Base-by-base conservation (phyloP, 2,888 invertebrate species). In the Acrocera orbiculus region DNA sequence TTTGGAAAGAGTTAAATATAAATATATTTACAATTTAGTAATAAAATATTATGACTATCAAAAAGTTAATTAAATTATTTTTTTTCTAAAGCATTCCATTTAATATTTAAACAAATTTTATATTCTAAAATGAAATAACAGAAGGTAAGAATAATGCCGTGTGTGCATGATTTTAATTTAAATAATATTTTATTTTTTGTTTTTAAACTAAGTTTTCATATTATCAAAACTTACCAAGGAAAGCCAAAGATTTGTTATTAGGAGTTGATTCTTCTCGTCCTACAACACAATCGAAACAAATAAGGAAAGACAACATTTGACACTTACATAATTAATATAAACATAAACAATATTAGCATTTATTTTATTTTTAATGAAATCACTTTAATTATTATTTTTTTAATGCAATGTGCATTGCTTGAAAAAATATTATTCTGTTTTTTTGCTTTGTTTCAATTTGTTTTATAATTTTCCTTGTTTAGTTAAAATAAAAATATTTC, bases 241-340 rank as follows among this genome's bases (percentile, higher is more conserved):
- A 73, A 83, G 80, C 85, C 85, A 86, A 70, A 83, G 80, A 76
- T 85, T 85, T 71, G 83, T 78, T 70, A 83, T 81, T 71, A 86
- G 77, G 71, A 83, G 79, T 76, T 85, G 85, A 73, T 85, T 85
- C 77, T 85, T 85, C 78, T 85, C 83, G 75, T 85, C 83, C 83
- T 83, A 77, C 73, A 67, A 66, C 52, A 66, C 51, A 46, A 47
- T 44, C 42, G 45, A 44, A 42, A 42, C 44, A 43, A 39, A 34
- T 36, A 36, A 39, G 32, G 37, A 34, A 39, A 35, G 36, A 34
- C 30, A 37, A n/a, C n/a, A n/a, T n/a, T n/a, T n/a, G n/a, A n/a
- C n/a, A n/a, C n/a, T n/a, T n/a, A n/a, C n/a, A n/a, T n/a, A n/a
- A n/a, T n/a, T n/a, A n/a, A n/a, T 32, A 38, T 27, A 35, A 27